Conservation (phyloP, 2,797 vertebrate species). For the Orientallactaga sibirica region DNA sequence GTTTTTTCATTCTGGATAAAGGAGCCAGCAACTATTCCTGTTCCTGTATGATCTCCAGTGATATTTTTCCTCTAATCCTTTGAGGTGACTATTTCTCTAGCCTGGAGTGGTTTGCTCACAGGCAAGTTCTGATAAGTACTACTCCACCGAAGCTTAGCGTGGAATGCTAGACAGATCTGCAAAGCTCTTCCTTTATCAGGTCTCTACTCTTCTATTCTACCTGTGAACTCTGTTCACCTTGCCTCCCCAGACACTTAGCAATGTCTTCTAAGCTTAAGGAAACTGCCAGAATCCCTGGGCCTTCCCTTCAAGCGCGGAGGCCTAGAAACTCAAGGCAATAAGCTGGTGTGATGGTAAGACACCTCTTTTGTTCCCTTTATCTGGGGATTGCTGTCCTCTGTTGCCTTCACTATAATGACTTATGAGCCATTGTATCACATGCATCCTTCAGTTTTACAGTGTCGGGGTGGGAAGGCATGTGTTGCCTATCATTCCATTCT, state of each 20-base stretch:
- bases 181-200: not conserved
- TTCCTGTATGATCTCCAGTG: not conserved
- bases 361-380: not conserved
- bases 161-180: not conserved
- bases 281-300: not conserved
- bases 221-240: not conserved
- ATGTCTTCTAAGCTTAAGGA: not conserved
- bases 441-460: constrained; percentile 3
- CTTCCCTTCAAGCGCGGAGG: not conserved
- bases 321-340: constrained; percentile 1
- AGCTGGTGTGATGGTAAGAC: not conserved
- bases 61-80: constrained; percentile 5
- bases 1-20: constrained; percentile 17
- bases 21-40: not conserved
- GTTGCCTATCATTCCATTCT: not conserved
- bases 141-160: not conserved
- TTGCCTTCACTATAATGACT: constrained; percentile 12
- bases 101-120: not conserved
- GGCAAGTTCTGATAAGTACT: not conserved
- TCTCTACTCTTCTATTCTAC: not conserved
- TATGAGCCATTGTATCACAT: not conserved
- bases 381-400: not conserved
- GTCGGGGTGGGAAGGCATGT: not conserved
- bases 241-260: not conserved
- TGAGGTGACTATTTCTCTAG: constrained; percentile 9